Conservation (phyloP, 2,888 invertebrate genomes). For the Phasia obesa region DNA sequence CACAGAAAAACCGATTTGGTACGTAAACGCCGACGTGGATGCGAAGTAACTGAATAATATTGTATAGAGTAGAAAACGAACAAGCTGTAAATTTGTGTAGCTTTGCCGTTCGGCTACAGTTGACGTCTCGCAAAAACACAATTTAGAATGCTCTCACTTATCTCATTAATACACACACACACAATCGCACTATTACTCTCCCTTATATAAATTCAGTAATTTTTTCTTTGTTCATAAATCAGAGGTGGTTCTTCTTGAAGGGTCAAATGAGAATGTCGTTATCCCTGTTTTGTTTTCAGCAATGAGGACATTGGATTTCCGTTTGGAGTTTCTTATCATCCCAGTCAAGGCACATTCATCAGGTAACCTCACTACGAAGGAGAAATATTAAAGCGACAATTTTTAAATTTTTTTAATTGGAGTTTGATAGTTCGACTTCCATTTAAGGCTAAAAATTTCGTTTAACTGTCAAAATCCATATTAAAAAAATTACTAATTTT, state of each 20-base stretch:
- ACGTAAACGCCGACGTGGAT: slow-evolving; percentile 71
- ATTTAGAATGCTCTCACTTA: slow-evolving; percentile 42
- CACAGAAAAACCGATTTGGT: slow-evolving; percentile 54
- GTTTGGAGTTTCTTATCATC: no score
- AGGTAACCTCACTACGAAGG: no score
- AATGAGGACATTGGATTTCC: no score
- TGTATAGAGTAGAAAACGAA: slow-evolving; percentile 55
- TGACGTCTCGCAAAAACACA: slow-evolving; percentile 61
- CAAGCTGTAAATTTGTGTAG: slow-evolving; percentile 64
- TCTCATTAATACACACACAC: slow-evolving; percentile 17
- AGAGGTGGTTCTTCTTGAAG: slow-evolving; percentile 4
- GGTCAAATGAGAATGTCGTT: neutral
- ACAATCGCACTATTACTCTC: slow-evolving; percentile 8
- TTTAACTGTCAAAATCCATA: no score
- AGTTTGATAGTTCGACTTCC: no score
- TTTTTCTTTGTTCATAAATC: neutral
- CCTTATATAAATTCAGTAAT: neutral
- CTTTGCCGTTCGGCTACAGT: slow-evolving; percentile 70
- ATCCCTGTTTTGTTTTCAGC: neutral
- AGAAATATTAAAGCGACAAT: no score
- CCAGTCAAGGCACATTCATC: no score
- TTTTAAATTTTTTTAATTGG: no score
- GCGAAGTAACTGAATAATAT: slow-evolving; percentile 66
- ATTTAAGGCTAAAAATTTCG: no score
- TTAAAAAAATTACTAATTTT: no score